phyloP scores from a whole-genome alignment of 2,113 vertebrate genomes.

The Tonatia bakeri region DNA sequence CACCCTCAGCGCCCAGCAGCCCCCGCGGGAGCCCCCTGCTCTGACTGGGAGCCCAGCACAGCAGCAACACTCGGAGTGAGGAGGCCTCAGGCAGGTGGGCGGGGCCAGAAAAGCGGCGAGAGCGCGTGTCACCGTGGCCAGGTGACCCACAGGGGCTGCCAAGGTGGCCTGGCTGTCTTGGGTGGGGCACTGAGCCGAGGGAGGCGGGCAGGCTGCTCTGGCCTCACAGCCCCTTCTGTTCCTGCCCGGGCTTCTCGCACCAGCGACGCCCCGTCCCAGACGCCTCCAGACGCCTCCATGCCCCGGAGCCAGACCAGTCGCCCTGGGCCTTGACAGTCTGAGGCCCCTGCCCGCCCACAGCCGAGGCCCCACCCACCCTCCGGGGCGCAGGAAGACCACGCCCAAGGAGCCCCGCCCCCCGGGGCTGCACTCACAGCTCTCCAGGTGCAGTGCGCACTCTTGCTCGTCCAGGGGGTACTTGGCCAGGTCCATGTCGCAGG shows the following conservation, averaged over 20 bases:
- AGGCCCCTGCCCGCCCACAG: too few relatives aligned
- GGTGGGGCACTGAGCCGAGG: rapidly evolving
- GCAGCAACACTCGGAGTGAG: rapidly evolving
- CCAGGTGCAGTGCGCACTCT: conserved; percentile 96
- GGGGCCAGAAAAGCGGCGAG: background rate
- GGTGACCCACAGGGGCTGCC: background rate
- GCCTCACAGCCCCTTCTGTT: background rate
- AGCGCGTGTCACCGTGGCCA: rapidly evolving
- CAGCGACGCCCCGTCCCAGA: rapidly evolving
- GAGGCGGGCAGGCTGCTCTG: background rate
- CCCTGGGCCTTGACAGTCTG: rapidly evolving
- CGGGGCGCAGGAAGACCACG: background rate
- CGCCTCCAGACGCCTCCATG: rapidly evolving
- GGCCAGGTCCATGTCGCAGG: conserved; percentile 98
- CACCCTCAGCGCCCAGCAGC: rapidly evolving
- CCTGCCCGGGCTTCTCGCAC: background rate
- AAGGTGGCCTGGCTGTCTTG: rapidly evolving
- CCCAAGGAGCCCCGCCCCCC: too few relatives aligned
- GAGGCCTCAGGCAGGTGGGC: background rate
- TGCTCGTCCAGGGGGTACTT: conserved; percentile 99
- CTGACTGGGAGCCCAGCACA: rapidly evolving
- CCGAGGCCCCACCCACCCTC: too few relatives aligned
- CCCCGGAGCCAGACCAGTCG: background rate
- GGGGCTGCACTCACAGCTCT: conserved; percentile 90
- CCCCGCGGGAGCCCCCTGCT: background rate